These are phyloP conservation scores for Ephialtes manifestator DNA, from an alignment of 2,888 invertebrate species.

Conservation along the genomic window DNA sequence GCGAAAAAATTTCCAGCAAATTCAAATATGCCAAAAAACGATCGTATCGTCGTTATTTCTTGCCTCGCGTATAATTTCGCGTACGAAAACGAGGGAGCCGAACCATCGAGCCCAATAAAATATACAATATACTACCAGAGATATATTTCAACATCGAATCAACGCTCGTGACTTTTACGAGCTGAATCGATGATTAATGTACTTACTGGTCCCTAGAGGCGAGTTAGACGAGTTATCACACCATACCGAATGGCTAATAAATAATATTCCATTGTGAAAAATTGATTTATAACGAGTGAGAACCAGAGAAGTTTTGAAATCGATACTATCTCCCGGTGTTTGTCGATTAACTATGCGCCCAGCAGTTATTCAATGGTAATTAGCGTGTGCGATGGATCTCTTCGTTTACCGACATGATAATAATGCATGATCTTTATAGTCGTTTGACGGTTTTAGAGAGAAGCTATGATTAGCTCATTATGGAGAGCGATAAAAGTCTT, in stretches of 20 bases:
- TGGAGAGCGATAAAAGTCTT: neutral
- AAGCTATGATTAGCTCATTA: neutral
- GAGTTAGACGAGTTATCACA: conserved; percentile 13
- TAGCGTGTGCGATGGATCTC: neutral
- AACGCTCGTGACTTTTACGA: conserved; percentile 44
- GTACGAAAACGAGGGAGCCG: neutral
- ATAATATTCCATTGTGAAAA: conserved; percentile 38
- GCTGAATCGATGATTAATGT: conserved; percentile 43
- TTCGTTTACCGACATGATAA: neutral
- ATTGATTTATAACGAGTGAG: conserved; percentile 27
- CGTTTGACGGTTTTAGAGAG: neutral
- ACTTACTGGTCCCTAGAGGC: neutral
- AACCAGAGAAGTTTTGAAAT: neutral
- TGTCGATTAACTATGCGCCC: neutral
- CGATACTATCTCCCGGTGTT: neutral
- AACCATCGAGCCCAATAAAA: neutral
- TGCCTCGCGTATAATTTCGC: conserved; percentile 1
- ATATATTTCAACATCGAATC: conserved; percentile 35
- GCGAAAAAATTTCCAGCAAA: neutral
- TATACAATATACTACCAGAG: neutral
- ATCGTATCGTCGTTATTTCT: neutral
- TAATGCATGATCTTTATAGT: neutral
- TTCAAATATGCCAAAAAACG: neutral
- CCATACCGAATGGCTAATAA: conserved; percentile 18
- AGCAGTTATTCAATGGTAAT: conserved; percentile 17